These are phyloP conservation scores for Brevimyrus niger DNA, from an alignment of 2,113 vertebrate species.

Conservation along the genomic window DNA sequence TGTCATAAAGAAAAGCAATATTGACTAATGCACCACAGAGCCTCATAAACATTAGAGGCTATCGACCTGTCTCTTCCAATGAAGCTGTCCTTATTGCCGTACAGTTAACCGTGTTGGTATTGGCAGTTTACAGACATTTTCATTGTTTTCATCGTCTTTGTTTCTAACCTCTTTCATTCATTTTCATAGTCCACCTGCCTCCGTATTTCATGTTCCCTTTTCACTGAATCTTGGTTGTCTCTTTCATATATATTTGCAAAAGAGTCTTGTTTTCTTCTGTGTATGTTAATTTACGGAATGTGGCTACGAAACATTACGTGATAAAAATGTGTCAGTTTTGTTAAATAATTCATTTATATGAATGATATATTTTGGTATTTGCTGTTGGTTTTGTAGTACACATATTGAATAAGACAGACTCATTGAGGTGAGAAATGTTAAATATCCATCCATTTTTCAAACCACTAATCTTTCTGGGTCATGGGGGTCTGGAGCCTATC, in stretches of 20 bases:
- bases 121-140: conserved; percentile 18
- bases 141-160: conserved; percentile 22
- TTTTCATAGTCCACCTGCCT: background rate
- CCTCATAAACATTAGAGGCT: conserved; percentile 16
- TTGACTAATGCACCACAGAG: conserved; percentile 47
- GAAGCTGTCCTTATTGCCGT: conserved; percentile 38
- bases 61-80: conserved; percentile 13
- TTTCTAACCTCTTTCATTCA: background rate
- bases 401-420: background rate
- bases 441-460: background rate
- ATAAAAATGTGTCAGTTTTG: background rate
- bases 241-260: background rate
- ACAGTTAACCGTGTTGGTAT: conserved; percentile 12
- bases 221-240: background rate
- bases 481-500: no score
- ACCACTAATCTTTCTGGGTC: no score
- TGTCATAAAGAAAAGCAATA: conserved; percentile 29
- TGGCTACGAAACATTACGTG: background rate
- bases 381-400: background rate
- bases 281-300: background rate
- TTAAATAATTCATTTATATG: background rate
- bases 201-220: background rate
- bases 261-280: background rate
- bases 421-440: background rate
- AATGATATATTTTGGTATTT: background rate